Evolutionary conservation across 2,797 vertebrate genomes (phyloP), one percentile per base, ranked within the genome.

Genomic region (Lateolabrax maculatus): DNA sequence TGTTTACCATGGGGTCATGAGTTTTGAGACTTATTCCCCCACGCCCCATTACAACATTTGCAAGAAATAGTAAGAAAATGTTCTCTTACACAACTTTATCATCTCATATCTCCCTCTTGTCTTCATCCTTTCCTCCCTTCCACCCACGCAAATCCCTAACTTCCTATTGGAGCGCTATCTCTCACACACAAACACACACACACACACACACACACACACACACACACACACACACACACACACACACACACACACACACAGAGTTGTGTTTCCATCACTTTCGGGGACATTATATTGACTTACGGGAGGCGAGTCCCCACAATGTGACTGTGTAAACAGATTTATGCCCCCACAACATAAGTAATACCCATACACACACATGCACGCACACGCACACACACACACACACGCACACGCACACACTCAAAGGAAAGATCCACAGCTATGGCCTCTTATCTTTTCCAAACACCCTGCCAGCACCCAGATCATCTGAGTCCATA

Each of bases 91-190:
- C 31, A 29, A 34, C 6, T 37, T 5, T 39, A n/a, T 82, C 63
- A 67, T 61, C 44, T 71, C 77, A 10, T 69, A 64, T 72, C 67
- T 63, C 18, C 29, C 49, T 6, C 65, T 23, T 61, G 51, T 69
- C 57, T 53, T 72, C 68, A 48, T 77, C 58, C 56, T 55, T n/a
- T 76, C 56, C 72, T 79, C 67, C 25, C 23, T n/a, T 63, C 51
- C 65, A 43, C 34, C n/a, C 76, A 65, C 12, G 9, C 71, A 57
- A 75, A 67, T 62, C 56, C 41, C 48, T 23, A 27, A 73, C 58
- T 61, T 80, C 64, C 71, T 67, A 56, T 49, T 48, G 16, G 18
- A 41, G 48, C 57, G 29, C 39, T 3, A 6, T 34, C 31, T 6
- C 4, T 34, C 31, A 4, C 31, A 34, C 31, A 34, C 37, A 21